Evolutionary conservation across 2,888 invertebrate species (phyloP).

Genomic region (Axea sp.): DNA sequence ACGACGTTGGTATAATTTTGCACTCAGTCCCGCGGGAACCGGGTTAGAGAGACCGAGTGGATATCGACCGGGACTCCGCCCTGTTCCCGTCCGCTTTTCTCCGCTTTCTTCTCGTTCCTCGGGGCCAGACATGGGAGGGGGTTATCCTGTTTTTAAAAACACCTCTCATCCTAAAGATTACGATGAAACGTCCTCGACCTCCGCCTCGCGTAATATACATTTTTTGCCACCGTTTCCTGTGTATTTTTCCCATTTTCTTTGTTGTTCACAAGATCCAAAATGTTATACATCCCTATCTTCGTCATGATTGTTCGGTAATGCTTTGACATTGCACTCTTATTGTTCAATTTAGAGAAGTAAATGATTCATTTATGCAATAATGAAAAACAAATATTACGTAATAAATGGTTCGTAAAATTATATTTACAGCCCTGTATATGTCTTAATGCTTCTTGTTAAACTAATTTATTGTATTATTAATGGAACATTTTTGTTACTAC

Average conservation of each 20-base stretch:
- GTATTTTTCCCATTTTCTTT: not conserved
- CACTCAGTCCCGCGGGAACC: constrained; percentile 64
- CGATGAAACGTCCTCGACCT: constrained; percentile 28
- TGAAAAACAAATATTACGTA: no score
- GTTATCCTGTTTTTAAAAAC: constrained; percentile 61
- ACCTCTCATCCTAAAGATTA: constrained; percentile 29
- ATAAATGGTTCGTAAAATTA: no score
- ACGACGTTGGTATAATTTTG: constrained; percentile 68
- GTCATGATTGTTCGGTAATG: not conserved
- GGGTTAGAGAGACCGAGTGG: constrained; percentile 62
- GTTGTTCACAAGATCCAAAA: not conserved
- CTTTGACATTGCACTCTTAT: not conserved
- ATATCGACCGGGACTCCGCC: constrained; percentile 69
- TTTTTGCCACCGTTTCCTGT: constrained; percentile 10
- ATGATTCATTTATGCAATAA: no score
- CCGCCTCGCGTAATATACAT: not conserved
- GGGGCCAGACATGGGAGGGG: constrained; percentile 12
- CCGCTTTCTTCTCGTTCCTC: constrained; percentile 48
- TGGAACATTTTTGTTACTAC: no score
- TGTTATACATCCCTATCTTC: not conserved
- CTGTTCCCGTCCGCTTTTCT: constrained; percentile 59
- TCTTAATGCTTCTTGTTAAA: no score
- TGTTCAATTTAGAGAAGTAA: no score
- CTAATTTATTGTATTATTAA: no score
- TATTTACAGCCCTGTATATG: no score